Percentiles rank a stretch among this genome's conserved stretches.
phyloP scores from a whole-genome alignment of 2,797 vertebrate genomes.

The Cuculus canorus region DNA sequence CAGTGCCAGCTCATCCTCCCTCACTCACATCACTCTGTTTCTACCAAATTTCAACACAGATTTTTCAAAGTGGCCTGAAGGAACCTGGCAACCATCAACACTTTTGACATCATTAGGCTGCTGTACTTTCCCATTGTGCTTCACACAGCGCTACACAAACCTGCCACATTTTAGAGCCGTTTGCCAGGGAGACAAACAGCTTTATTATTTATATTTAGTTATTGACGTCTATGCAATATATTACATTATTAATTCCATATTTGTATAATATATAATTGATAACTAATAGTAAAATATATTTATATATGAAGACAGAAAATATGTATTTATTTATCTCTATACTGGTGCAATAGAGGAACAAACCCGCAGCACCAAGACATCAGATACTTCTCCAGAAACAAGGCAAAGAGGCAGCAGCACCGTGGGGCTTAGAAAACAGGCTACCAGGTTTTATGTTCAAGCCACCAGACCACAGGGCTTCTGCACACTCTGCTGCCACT shows the following conservation, averaged over 20 bases:
- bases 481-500: neutral
- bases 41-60: neutral
- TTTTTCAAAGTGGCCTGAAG: neutral
- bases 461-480: neutral
- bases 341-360: neutral
- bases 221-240: neutral
- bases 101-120: fast-evolving
- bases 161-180: neutral
- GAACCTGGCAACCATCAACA: neutral
- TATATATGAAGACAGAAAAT: neutral
- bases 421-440: neutral
- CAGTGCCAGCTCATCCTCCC: fast-evolving
- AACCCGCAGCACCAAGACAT: neutral
- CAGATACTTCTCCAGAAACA: neutral
- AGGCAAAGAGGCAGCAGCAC: neutral
- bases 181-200: neutral
- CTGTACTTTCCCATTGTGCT: neutral
- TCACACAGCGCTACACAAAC: neutral
- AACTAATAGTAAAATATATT: neutral
- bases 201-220: neutral
- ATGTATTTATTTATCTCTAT: neutral
- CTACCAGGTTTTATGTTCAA: neutral
- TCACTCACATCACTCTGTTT: neutral
- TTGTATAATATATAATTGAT: neutral
- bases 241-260: neutral